phyloP scores from a whole-genome alignment of 2,888 invertebrate genomes.

The Eudemis profundana region DNA sequence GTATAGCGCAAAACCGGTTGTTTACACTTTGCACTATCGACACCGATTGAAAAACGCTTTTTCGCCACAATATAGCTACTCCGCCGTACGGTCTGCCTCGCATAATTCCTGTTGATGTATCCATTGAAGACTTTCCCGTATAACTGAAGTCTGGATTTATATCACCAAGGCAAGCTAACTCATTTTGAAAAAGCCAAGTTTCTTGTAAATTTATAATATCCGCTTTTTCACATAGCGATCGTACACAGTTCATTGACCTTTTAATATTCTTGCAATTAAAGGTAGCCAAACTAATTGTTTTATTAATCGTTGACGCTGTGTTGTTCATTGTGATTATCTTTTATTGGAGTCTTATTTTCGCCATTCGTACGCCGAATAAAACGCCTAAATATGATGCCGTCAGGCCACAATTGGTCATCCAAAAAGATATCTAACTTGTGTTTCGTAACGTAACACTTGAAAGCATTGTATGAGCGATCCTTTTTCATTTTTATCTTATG shows the following conservation, averaged over 20 bases:
- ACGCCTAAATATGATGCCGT: too few relatives aligned
- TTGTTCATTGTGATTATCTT: too few relatives aligned
- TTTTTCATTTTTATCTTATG: too few relatives aligned
- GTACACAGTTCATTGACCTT: conserved; percentile 1
- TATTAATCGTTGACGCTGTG: too few relatives aligned
- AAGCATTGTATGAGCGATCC: too few relatives aligned
- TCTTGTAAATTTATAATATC: not conserved
- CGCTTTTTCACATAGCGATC: conserved; percentile 1
- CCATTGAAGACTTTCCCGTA: not conserved
- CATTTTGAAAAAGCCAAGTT: not conserved
- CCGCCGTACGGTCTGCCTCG: not conserved
- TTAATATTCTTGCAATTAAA: conserved; percentile 3
- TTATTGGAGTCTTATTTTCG: too few relatives aligned
- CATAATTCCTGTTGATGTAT: not conserved
- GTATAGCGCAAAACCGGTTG: conserved; percentile 2
- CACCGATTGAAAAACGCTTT: not conserved
- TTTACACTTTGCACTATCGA: not conserved
- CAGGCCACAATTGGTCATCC: too few relatives aligned
- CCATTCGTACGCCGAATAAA: too few relatives aligned
- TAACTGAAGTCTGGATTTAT: not conserved
- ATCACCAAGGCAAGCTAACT: not conserved
- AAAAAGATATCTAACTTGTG: too few relatives aligned
- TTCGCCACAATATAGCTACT: conserved; percentile 1
- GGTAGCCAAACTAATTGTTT: conserved; percentile 1
- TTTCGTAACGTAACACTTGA: too few relatives aligned